Conservation (phyloP, 2,888 invertebrate species). For the Mythimna ferrago region DNA sequence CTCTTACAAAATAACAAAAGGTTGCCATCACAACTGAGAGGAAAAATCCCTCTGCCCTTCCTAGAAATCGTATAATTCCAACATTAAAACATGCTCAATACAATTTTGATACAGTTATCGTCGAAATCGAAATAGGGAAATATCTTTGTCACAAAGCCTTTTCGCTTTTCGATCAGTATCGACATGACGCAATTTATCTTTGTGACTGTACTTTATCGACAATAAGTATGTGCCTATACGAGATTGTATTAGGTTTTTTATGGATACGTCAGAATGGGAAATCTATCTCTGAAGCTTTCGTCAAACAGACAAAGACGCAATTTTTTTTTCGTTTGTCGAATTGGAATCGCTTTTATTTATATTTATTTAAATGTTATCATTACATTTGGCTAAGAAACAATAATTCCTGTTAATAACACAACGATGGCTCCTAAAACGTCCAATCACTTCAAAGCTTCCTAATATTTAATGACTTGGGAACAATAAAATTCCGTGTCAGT, state of each 20-base stretch:
- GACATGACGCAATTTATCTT: conserved; percentile 66
- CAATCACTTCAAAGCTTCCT: not conserved
- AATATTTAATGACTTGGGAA: conserved; percentile 2
- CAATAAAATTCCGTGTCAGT: conserved; percentile 1
- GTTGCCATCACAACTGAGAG: conserved; percentile 9
- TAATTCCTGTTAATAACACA: not conserved
- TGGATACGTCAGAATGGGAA: conserved; percentile 55
- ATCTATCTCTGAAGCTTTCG: conserved; percentile 51
- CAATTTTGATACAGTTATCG: conserved; percentile 57
- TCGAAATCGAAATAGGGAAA: conserved; percentile 53
- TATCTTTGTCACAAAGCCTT: conserved; percentile 61
- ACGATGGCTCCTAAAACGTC: not conserved
- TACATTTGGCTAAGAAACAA: not conserved
- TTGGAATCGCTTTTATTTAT: conserved; percentile 10
- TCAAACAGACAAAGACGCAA: conserved; percentile 38
- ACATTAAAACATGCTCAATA: conserved; percentile 48
- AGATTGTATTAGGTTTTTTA: conserved; percentile 66
- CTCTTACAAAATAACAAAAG: conserved; percentile 15
- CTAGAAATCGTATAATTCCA: conserved; percentile 21
- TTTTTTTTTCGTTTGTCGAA: conserved; percentile 37
- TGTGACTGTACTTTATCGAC: conserved; percentile 66
- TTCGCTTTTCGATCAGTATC: conserved; percentile 68
- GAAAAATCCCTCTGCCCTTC: conserved; percentile 12
- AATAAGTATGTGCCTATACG: conserved; percentile 64
- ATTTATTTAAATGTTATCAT: not conserved